A percentile compares a stretch with the other conserved stretches of the same genome.
Conservation (phyloP, 1,140 invertebrate species). For the Ruditapes philippinarum region DNA sequence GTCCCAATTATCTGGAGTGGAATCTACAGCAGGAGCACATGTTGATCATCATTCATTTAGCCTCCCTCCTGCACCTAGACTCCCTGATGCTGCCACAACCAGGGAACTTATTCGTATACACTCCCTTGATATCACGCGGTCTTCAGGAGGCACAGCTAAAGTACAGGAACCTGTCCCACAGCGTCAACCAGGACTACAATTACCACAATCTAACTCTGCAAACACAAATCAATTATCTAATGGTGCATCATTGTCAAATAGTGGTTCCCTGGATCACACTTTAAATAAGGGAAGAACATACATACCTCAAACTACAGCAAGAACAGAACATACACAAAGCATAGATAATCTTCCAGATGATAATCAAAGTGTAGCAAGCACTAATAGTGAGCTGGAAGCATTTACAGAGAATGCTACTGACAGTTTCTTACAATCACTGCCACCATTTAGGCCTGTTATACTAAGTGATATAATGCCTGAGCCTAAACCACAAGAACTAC, state of each 20-base stretch:
- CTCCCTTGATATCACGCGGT: conserved; percentile 59
- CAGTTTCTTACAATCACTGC: conserved; percentile 78
- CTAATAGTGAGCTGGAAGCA: conserved; percentile 75
- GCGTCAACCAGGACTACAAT: neutral
- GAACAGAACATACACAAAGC: neutral
- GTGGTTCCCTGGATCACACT: neutral
- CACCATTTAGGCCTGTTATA: conserved; percentile 78
- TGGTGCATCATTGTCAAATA: neutral
- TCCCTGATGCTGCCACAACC: conserved; percentile 32
- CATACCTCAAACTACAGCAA: neutral
- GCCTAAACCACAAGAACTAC: conserved; percentile 57
- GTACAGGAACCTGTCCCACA: neutral
- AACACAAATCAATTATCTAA: neutral
- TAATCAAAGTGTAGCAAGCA: conserved; percentile 72
- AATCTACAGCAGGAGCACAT: neutral
- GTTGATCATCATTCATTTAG: neutral
- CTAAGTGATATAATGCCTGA: conserved; percentile 72
- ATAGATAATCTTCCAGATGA: conserved; percentile 58
- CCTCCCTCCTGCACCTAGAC: conserved; percentile 43
- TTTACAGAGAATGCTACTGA: conserved; percentile 78
- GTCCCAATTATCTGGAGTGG: neutral
- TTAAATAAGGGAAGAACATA: neutral
- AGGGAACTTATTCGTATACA: conserved; percentile 71
- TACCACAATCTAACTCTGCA: neutral
- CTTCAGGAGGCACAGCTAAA: conserved; percentile 39